These are phyloP conservation scores for Pelochelys cantorii DNA, from an alignment of 2,797 vertebrate genomes.

Conservation along the genomic window DNA sequence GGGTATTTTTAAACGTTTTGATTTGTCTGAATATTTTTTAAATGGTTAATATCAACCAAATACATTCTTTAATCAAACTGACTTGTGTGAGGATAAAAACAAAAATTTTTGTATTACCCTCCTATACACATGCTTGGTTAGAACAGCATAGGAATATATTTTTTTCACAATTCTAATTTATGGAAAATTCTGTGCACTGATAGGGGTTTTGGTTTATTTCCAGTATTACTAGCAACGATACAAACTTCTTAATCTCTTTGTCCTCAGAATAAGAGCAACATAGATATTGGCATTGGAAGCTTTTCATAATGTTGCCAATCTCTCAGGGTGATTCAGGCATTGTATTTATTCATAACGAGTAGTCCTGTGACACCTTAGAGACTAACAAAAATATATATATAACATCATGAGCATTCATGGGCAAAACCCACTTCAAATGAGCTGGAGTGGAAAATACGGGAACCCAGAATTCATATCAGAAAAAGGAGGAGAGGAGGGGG, in stretches of 20 bases:
- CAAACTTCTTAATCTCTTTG: background rate
- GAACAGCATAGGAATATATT: background rate
- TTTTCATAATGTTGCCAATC: rapidly evolving
- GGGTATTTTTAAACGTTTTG: background rate
- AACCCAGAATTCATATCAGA: no score
- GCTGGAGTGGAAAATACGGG: no score
- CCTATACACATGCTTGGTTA: background rate
- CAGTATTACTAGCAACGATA: background rate
- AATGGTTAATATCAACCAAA: background rate
- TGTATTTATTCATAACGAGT: rapidly evolving
- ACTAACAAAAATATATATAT: no score
- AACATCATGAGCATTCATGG: no score
- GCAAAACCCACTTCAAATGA: no score
- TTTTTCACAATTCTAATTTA: background rate
- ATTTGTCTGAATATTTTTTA: background rate
- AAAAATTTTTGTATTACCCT: background rate
- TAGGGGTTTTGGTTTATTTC: background rate
- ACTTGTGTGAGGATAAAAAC: background rate
- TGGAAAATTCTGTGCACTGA: background rate
- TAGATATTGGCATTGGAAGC: background rate
- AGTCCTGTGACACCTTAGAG: no score
- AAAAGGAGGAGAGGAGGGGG: no score
- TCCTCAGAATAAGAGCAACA: background rate
- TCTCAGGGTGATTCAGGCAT: rapidly evolving
- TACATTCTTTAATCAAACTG: background rate